Conservation (phyloP, 2,797 vertebrate genomes). For the Smutsia gigantea region DNA sequence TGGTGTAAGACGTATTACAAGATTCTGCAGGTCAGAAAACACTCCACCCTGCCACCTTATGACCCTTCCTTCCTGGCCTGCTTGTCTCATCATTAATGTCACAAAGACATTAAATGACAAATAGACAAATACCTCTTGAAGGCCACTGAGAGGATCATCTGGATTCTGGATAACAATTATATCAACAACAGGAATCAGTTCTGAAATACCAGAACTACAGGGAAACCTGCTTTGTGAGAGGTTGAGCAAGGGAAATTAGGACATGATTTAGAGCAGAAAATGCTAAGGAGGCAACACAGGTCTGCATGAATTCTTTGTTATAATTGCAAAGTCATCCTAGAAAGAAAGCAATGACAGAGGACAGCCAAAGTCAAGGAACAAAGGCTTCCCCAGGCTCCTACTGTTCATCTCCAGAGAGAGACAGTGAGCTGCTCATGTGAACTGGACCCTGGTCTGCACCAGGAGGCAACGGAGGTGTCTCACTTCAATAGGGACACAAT, state of each 20-base stretch:
- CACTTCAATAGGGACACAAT: not conserved
- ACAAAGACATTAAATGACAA: not conserved
- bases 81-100: not conserved
- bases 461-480: not conserved
- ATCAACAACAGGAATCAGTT: not conserved
- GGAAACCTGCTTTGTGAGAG: not conserved
- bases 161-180: not conserved
- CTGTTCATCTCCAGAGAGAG: not conserved
- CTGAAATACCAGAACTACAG: not conserved
- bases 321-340: not conserved
- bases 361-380: not conserved
- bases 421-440: not conserved
- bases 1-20: not conserved
- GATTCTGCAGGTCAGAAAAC: not conserved
- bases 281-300: not conserved
- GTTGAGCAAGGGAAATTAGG: not conserved
- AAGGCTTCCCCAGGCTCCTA: not conserved
- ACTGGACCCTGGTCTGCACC: not conserved
- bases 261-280: constrained; percentile 12
- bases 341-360: not conserved
- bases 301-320: constrained; percentile 2
- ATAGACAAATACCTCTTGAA: not conserved
- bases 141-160: not conserved
- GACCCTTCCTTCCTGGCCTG: not conserved
- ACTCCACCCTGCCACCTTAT: not conserved